phyloP scores from a whole-genome alignment of 2,888 invertebrate genomes.

The Lasioglossum malachurum region DNA sequence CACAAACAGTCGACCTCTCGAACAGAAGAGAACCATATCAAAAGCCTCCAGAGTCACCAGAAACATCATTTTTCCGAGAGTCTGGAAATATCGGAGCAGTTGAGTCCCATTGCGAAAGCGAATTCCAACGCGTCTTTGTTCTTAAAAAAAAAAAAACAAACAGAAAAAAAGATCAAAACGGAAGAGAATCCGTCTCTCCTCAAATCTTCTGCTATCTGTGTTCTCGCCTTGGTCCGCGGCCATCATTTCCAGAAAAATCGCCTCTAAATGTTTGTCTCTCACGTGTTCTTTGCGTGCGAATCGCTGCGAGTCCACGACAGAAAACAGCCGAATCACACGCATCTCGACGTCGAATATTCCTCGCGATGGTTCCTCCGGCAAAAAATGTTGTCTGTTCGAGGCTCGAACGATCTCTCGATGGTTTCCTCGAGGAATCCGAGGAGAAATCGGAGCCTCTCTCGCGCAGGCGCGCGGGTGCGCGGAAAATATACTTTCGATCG shows the following conservation, averaged over 20 bases:
- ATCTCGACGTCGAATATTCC: neutral
- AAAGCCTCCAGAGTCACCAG: neutral
- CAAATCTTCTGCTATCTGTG: slow-evolving; percentile 11
- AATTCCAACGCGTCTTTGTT: neutral
- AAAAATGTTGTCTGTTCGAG: neutral
- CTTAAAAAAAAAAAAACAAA: neutral
- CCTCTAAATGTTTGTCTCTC: slow-evolving; percentile 29
- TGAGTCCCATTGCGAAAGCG: neutral
- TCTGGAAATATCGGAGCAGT: slow-evolving; percentile 4
- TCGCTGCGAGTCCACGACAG: slow-evolving; percentile 78
- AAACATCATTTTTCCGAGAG: neutral
- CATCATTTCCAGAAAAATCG: slow-evolving; percentile 39
- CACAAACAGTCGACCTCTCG: neutral
- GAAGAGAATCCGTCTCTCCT: neutral
- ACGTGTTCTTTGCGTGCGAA: slow-evolving; percentile 69
- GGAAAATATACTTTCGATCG: neutral
- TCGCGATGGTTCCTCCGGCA: neutral
- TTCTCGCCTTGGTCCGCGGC: slow-evolving; percentile 8
- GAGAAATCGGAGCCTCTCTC: neutral
- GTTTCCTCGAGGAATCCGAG: neutral
- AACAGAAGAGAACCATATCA: neutral
- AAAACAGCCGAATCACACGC: slow-evolving; percentile 31
- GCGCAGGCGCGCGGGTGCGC: neutral
- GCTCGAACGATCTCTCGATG: neutral
- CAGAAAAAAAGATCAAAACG: neutral